Evolutionary conservation across 2,113 vertebrate species (phyloP).

Genomic region (Climacteris rufus): DNA sequence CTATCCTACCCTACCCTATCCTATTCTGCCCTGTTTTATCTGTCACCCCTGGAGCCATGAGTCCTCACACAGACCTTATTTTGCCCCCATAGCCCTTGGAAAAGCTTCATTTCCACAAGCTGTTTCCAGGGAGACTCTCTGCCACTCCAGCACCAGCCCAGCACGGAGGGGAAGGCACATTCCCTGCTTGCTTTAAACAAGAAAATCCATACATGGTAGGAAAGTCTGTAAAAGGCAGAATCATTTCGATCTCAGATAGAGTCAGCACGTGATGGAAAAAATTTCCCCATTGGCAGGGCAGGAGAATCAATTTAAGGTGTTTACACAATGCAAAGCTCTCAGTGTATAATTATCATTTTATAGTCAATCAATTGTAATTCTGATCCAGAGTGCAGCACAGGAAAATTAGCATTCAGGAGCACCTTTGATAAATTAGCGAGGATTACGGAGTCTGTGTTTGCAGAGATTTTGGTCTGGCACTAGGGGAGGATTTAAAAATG

Average conservation of each 20-base stretch:
- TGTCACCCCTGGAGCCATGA: not conserved
- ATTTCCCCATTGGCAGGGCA: constrained; percentile 17
- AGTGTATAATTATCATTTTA: constrained; percentile 58
- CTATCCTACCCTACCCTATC: rapidly evolving
- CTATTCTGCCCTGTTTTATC: rapidly evolving
- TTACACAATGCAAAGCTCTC: constrained; percentile 39
- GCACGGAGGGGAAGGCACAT: not conserved
- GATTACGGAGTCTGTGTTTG: constrained; percentile 43
- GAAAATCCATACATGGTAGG: constrained; percentile 52
- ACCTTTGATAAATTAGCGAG: constrained; percentile 40
- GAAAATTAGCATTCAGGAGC: constrained; percentile 13
- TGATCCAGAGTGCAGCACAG: not conserved
- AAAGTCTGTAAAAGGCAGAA: constrained; percentile 6
- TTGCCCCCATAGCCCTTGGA: not conserved
- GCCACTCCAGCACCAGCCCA: not conserved
- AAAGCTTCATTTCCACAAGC: not conserved
- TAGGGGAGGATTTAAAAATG: constrained; percentile 34
- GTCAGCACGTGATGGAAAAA: constrained; percentile 9
- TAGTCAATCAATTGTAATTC: constrained; percentile 43
- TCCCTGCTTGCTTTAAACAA: not conserved
- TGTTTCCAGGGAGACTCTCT: not conserved
- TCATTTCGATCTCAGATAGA: not conserved
- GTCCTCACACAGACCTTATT: not conserved
- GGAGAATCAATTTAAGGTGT: constrained; percentile 48
- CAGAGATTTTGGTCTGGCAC: constrained; percentile 34